Base-by-base conservation (phyloP, 2,888 invertebrate species). In the Orthosia incerta region DNA sequence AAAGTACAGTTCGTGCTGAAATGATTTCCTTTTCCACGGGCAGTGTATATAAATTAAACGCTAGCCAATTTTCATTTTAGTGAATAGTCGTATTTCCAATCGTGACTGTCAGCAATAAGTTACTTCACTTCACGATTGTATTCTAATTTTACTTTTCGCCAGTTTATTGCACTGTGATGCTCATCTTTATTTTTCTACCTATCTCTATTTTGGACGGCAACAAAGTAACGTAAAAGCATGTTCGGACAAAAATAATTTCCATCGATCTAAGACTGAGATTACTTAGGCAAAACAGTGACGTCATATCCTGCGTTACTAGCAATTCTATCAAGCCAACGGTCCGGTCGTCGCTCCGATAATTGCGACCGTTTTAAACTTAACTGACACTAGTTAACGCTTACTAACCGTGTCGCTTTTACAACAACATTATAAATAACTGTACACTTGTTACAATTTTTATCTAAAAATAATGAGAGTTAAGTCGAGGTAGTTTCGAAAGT, bases 221-320 rank as follows among this genome's bases (percentile, higher is more conserved):
- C 16, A 13, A 63, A 48, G 9, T 12, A 66, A 39, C 15, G 23
- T 60, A 20, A 74, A 48, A 62, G 48, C 20, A n/a, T 48, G 26
- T 60, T 53, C 51, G 51, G 46, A 31, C 5, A 59, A 57, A 64
- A 71, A 66, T 67, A 7, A 48, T 71, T 56, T 51, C 61, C 56
- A 76, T 61, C 46, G 45, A 12, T 62, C 48, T 16, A 69, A 66
- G 62, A 72, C 57, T 31, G 67, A 71, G 57, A 69, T 79, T 75
- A 79, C 79, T 75, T 80, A 69, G 59, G 56, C 67, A 64, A 84
- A 82, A 63, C 71, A 46, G 53, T 89, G 87, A 86, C 83, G 84
- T 88, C 86, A 89, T 60, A 83, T 87, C 88, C 85, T 85, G 79
- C 53, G 62, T 57, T 74, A 75, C 68, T 71, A 77, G 78, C 82